Percentiles rank a stretch among this genome's conserved stretches.
Conservation (phyloP, 2,888 invertebrate genomes). For the Chrysodeixis includens region DNA sequence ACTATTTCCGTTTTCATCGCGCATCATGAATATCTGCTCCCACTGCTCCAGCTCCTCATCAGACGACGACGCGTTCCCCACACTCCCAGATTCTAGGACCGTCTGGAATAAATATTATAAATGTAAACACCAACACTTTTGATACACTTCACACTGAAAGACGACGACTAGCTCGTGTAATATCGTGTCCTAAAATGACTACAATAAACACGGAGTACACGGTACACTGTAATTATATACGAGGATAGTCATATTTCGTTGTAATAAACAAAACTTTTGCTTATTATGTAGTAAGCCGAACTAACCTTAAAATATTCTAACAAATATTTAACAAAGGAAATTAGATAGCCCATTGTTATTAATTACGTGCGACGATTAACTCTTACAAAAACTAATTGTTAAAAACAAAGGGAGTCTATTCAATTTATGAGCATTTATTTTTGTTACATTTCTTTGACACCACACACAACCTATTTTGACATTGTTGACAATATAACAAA, state of each 20-base stretch:
- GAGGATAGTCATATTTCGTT: slow-evolving; percentile 12
- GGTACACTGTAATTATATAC: slow-evolving; percentile 25
- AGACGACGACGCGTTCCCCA: slow-evolving; percentile 90
- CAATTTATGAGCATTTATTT: slow-evolving; percentile 30
- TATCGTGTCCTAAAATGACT: neutral
- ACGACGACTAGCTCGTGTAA: neutral
- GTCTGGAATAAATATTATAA: slow-evolving; percentile 82
- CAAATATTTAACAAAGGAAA: slow-evolving; percentile 56
- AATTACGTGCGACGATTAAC: slow-evolving; percentile 61
- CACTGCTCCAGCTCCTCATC: slow-evolving; percentile 93
- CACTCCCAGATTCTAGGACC: slow-evolving; percentile 91
- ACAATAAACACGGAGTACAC: slow-evolving; percentile 27
- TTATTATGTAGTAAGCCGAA: slow-evolving; percentile 19
- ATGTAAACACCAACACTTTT: slow-evolving; percentile 16
- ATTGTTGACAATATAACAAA: slow-evolving; percentile 42
- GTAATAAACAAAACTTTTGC: neutral
- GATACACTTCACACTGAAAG: slow-evolving; percentile 12
- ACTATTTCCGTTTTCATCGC: slow-evolving; percentile 91
- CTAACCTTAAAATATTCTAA: slow-evolving; percentile 65
- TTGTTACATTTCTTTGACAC: slow-evolving; percentile 31
- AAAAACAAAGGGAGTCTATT: slow-evolving; percentile 6
- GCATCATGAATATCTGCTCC: slow-evolving; percentile 94
- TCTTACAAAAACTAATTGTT: slow-evolving; percentile 37
- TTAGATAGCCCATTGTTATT: slow-evolving; percentile 62
- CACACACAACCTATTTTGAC: slow-evolving; percentile 33